Percentiles rank a stretch among this genome's conserved stretches.
These are phyloP conservation scores for Drosophila cardini DNA, from an alignment of 1,140 invertebrate genomes.

Conservation along the genomic window DNA sequence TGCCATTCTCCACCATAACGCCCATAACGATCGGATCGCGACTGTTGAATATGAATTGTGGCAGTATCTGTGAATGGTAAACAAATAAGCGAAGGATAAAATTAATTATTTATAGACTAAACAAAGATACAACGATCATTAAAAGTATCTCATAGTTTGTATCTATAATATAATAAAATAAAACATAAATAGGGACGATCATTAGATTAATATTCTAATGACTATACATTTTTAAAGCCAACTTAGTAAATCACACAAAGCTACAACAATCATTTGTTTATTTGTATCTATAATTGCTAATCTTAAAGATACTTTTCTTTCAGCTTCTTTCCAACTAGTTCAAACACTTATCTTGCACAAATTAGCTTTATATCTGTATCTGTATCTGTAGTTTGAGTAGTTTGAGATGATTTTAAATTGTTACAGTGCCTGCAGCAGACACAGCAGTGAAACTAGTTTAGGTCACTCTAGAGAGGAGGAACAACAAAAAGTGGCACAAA, in stretches of 20 bases:
- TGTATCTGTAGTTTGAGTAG: slow-evolving; percentile 30
- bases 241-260: no score
- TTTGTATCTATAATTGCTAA: no score
- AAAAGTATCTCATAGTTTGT: no score
- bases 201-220: no score
- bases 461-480: slow-evolving; percentile 16
- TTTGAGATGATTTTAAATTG: slow-evolving; percentile 57
- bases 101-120: not conserved
- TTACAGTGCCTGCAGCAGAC: slow-evolving; percentile 52
- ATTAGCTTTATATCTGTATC: slow-evolving; percentile 59
- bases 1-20: slow-evolving; percentile 97
- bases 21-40: slow-evolving; percentile 99
- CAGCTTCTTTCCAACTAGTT: slow-evolving; percentile 29
- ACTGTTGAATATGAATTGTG: slow-evolving; percentile 98
- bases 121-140: not conserved
- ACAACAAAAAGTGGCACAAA: slow-evolving; percentile 41
- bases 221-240: not conserved
- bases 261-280: no score
- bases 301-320: not conserved
- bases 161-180: no score
- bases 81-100: slow-evolving; percentile 32
- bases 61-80: slow-evolving; percentile 85
- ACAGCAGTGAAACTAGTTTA: slow-evolving; percentile 58
- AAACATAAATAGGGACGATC: no score
- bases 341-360: slow-evolving; percentile 30